Percentiles rank a stretch among this genome's conserved stretches.
These are phyloP conservation scores for Lycorma delicatula DNA, from an alignment of 1,140 invertebrate genomes.

Conservation along the genomic window DNA sequence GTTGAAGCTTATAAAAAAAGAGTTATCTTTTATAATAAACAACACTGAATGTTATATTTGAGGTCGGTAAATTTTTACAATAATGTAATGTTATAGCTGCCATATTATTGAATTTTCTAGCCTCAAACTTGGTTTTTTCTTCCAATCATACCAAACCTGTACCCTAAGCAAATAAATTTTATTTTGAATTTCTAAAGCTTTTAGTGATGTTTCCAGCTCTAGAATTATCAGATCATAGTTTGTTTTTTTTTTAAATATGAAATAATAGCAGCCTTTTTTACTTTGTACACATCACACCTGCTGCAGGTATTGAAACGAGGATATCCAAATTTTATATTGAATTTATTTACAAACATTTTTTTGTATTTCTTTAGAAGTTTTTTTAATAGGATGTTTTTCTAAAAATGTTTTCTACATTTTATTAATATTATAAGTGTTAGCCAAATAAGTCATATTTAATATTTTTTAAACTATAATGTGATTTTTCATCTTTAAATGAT, in stretches of 20 bases:
- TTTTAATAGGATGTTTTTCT: too few species aligned
- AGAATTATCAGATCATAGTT: too few species aligned
- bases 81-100: conserved; percentile 20
- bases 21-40: conserved; percentile 23
- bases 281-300: conserved; percentile 4
- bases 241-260: too few species aligned
- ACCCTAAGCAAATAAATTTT: conserved; percentile 7
- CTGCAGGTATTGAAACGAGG: neutral
- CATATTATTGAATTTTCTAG: neutral
- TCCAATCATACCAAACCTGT: conserved; percentile 1
- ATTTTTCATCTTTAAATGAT: too few species aligned
- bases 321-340: too few species aligned
- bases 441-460: too few species aligned
- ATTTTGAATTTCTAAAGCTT: neutral
- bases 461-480: too few species aligned
- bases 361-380: too few species aligned
- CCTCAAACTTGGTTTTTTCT: neutral
- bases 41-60: conserved; percentile 14
- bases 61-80: conserved; percentile 19
- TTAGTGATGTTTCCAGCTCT: conserved; percentile 1
- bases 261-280: neutral
- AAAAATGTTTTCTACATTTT: too few species aligned
- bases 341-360: too few species aligned
- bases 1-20: conserved; percentile 18
- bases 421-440: too few species aligned